Evolutionary conservation across 2,113 vertebrate species (phyloP).

Genomic region (Toxotes jaculatrix): DNA sequence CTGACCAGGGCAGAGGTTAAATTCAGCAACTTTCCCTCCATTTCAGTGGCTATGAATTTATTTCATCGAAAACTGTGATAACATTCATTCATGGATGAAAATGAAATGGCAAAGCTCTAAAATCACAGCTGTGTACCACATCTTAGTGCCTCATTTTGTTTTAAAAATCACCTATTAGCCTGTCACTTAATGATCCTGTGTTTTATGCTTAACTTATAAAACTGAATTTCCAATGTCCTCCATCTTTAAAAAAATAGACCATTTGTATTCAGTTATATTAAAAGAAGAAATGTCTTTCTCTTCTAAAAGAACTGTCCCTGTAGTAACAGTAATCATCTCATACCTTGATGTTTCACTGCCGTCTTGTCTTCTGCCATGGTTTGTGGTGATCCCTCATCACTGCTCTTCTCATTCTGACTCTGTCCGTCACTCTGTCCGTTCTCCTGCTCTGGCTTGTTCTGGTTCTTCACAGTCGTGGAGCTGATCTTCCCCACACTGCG

Average conservation of each 20-base stretch:
- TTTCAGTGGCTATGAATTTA: background rate
- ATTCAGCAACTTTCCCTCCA: background rate
- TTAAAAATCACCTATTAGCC: no score
- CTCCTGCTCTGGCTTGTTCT: slow-evolving; percentile 73
- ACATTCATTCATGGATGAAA: background rate
- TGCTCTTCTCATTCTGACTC: background rate
- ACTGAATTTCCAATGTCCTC: background rate
- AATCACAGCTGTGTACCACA: background rate
- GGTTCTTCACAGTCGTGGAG: slow-evolving; percentile 82
- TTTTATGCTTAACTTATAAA: background rate
- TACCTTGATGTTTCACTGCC: slow-evolving; percentile 62
- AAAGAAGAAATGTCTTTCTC: background rate
- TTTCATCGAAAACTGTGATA: no score
- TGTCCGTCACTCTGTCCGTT: slow-evolving; percentile 54
- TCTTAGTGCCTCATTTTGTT: background rate
- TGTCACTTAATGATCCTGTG: no score
- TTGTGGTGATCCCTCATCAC: background rate
- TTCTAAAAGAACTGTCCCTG: background rate
- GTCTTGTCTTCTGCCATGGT: slow-evolving; percentile 10
- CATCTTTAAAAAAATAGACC: background rate
- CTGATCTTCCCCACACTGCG: slow-evolving; percentile 90
- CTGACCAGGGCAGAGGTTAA: background rate
- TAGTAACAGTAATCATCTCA: background rate
- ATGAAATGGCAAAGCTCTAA: background rate
- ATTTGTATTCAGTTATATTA: background rate